phyloP scores from a whole-genome alignment of 2,113 vertebrate genomes.

The Eudyptes chrysolophus region DNA sequence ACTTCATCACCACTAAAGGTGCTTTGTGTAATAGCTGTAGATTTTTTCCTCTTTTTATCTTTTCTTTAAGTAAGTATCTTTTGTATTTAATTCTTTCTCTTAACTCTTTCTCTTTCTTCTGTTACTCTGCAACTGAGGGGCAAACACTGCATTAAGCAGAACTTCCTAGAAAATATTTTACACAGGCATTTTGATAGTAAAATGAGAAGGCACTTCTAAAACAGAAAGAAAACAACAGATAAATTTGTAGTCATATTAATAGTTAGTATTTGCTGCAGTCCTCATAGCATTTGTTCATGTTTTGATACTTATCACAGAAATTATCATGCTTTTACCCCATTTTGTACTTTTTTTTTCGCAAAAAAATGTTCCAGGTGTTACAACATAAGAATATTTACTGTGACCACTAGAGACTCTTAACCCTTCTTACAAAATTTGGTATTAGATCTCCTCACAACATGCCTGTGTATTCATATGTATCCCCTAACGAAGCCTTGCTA shows the following conservation, averaged over 20 bases:
- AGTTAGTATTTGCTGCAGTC: not conserved
- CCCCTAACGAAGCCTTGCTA: not conserved
- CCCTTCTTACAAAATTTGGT: not conserved
- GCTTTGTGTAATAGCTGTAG: not conserved
- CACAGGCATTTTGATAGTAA: not conserved
- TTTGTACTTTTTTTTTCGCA: rapidly evolving
- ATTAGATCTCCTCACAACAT: not conserved
- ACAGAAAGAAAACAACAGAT: not conserved
- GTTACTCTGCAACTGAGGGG: not conserved
- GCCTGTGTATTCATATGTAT: not conserved
- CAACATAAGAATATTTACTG: not conserved
- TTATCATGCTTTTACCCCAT: not conserved
- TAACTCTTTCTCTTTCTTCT: not conserved
- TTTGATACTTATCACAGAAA: not conserved
- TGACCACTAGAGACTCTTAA: not conserved
- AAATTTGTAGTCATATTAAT: not conserved
- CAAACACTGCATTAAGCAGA: not conserved
- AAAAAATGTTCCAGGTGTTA: not conserved
- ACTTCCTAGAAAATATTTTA: not conserved
- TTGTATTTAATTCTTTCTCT: not conserved
- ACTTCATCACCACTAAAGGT: not conserved
- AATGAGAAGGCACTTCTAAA: not conserved
- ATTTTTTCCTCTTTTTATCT: not conserved
- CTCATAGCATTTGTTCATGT: not conserved
- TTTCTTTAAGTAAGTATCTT: not conserved